Base-by-base conservation (phyloP, 2,888 invertebrate species). In the Gastracanthus pulcherrimus region DNA sequence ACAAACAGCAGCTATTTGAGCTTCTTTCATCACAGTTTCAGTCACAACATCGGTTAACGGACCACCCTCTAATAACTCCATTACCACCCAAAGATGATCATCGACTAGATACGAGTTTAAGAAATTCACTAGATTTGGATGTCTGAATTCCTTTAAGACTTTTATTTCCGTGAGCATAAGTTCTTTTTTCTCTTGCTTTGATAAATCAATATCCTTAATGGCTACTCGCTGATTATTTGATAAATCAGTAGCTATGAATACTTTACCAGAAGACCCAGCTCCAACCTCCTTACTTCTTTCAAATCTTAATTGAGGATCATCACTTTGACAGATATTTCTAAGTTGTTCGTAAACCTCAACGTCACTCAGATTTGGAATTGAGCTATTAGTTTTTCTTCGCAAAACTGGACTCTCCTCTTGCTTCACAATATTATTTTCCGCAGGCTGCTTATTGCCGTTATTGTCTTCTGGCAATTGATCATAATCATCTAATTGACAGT, bases 21-120 rank as follows among this genome's bases (percentile, higher is more conserved):
- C 96, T 90, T 99, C 98, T 87, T 98, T 97, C 97, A 99, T 97
- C 7, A 98, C 95, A 0, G 98, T 98, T 92, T 99, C 98, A 1
- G 98, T 98, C 48, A 99, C 99, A 0, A 99, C 98, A 89, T 99
- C 98, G 0, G 99, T 99, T 66, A 99, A 93, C 9, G 98, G 97
- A 0, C 99, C 99, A 6, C 99, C 98, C 86, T 98, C 97, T 81
- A 99, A 93, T 76, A 98, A 94, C 91, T 99, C 99, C 98, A 99
- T 98, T 1, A 98, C 95, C 0, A 98, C 99, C 98, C 98, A 99
- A 6, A 99, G 93, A 90, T 98, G 97, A 78, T 97, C 96, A 84
- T 96, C 95, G 64, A 98, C 94, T n/a, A 98, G 94, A 93, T 97
- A 98, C 13, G 97, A 96, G 88, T 98, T 98, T 7, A 98, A 93